Evolutionary conservation across 2,888 invertebrate species (phyloP).

Genomic region (Volucella zonaria): DNA sequence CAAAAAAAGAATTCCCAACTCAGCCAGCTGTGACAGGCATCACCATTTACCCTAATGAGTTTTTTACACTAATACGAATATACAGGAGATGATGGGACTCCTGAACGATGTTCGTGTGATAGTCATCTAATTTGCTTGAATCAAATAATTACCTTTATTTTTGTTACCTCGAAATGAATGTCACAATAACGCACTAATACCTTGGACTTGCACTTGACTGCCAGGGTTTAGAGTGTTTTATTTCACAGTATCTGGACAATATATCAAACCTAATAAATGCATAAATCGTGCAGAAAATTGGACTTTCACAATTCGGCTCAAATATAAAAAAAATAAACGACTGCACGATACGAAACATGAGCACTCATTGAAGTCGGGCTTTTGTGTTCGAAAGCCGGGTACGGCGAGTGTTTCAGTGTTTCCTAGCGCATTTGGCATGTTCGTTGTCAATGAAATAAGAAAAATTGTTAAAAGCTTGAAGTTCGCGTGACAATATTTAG

Average conservation of each 20-base stretch:
- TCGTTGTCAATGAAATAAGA: not conserved
- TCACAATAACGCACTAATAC: constrained; percentile 54
- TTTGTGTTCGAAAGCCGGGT: not conserved
- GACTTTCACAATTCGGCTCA: not conserved
- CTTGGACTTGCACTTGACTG: constrained; percentile 71
- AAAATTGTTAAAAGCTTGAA: not conserved
- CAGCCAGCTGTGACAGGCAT: constrained; percentile 46
- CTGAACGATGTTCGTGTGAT: constrained; percentile 61
- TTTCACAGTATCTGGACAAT: constrained; percentile 39
- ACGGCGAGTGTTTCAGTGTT: not conserved
- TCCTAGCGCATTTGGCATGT: not conserved
- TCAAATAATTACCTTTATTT: constrained; percentile 51
- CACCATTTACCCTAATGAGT: constrained; percentile 38
- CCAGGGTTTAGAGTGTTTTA: constrained; percentile 36
- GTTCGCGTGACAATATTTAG: constrained; percentile 12
- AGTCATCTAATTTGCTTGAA: constrained; percentile 64
- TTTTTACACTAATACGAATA: constrained; percentile 19
- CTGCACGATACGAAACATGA: not conserved
- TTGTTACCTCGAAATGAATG: constrained; percentile 56
- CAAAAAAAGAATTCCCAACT: constrained; percentile 5
- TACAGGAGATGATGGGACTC: not conserved
- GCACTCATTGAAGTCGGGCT: constrained; percentile 9
- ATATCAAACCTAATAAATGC: constrained; percentile 51
- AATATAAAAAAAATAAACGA: not conserved
- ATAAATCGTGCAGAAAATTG: constrained; percentile 63